Percentiles rank a stretch among this genome's conserved stretches.
Conservation (phyloP, 2,888 invertebrate genomes). For the Ophion ellenae region DNA sequence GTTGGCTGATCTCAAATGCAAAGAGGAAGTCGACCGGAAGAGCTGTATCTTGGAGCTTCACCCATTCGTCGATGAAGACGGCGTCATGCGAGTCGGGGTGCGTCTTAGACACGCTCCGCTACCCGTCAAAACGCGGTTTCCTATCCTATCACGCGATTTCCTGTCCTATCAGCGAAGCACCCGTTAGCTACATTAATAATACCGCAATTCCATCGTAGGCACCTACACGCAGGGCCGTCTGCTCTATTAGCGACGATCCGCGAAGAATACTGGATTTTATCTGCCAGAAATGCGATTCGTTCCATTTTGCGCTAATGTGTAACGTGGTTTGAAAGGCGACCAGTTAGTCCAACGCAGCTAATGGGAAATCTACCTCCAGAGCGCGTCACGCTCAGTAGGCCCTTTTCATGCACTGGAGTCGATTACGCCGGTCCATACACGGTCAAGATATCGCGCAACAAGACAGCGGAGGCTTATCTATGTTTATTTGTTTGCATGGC, state of each 20-base stretch:
- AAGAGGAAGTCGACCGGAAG: background rate
- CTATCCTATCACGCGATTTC: too few relatives aligned
- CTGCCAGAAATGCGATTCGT: constrained; percentile 36
- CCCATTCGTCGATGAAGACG: constrained; percentile 49
- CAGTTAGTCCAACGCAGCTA: constrained; percentile 26
- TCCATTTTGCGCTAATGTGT: constrained; percentile 37
- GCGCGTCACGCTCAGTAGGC: constrained; percentile 31
- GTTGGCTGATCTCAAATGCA: background rate
- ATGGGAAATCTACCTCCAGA: constrained; percentile 46
- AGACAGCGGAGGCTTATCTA: constrained; percentile 34
- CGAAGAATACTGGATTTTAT: constrained; percentile 58
- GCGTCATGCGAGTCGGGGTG: constrained; percentile 40
- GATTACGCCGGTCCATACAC: constrained; percentile 54
- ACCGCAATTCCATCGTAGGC: constrained; percentile 31
- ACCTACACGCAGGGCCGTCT: constrained; percentile 54
- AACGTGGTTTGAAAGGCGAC: constrained; percentile 43
- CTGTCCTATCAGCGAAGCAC: constrained; percentile 24
- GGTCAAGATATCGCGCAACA: constrained; percentile 44
- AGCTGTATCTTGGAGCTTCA: constrained; percentile 32
- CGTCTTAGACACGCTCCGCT: constrained; percentile 32
- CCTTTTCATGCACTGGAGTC: constrained; percentile 43
- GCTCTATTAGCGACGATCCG: constrained; percentile 46
- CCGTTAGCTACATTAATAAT: constrained; percentile 32
- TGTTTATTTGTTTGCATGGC: constrained; percentile 59
- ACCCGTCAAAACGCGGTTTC: too few relatives aligned